Evolutionary conservation across 2,797 vertebrate genomes (phyloP).

Genomic region (Tadarida brasiliensis): DNA sequence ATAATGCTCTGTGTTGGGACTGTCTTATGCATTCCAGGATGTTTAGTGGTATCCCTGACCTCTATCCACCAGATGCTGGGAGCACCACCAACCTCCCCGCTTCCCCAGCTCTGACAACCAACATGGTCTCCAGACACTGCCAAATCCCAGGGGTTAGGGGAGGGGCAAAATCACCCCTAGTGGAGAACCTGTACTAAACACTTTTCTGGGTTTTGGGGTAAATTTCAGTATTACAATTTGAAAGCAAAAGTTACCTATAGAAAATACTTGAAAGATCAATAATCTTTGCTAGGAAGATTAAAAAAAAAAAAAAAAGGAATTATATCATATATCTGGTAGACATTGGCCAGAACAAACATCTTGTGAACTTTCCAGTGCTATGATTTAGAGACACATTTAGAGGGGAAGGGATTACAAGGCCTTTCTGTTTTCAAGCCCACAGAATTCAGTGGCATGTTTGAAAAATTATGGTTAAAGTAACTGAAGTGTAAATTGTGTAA

Average conservation of each 20-base stretch:
- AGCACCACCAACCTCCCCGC: not conserved
- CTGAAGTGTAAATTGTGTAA: constrained; percentile 65
- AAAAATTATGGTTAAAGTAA: constrained; percentile 63
- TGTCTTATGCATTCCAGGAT: not conserved
- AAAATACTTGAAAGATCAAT: not conserved
- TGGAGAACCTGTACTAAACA: not conserved
- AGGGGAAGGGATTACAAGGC: not conserved
- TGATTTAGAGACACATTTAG: constrained; percentile 15
- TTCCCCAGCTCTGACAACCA: not conserved
- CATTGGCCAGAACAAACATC: not conserved
- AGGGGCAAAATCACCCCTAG: not conserved
- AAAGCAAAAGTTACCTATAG: not conserved
- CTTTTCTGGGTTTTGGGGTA: not conserved
- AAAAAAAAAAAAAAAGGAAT: not conserved
- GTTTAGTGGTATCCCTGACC: not conserved
- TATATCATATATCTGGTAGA: not conserved
- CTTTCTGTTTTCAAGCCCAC: constrained; percentile 11
- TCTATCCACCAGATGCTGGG: not conserved
- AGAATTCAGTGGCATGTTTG: constrained; percentile 30
- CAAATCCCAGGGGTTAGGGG: not conserved
- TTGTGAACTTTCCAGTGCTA: not conserved
- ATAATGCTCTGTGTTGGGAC: not conserved
- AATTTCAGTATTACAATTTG: not conserved
- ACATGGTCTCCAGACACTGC: not conserved
- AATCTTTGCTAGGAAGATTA: constrained; percentile 4